Percentiles rank a stretch among this genome's conserved stretches.
These are phyloP conservation scores for Takifugu flavidus DNA, from an alignment of 2,113 vertebrate species.

Conservation along the genomic window DNA sequence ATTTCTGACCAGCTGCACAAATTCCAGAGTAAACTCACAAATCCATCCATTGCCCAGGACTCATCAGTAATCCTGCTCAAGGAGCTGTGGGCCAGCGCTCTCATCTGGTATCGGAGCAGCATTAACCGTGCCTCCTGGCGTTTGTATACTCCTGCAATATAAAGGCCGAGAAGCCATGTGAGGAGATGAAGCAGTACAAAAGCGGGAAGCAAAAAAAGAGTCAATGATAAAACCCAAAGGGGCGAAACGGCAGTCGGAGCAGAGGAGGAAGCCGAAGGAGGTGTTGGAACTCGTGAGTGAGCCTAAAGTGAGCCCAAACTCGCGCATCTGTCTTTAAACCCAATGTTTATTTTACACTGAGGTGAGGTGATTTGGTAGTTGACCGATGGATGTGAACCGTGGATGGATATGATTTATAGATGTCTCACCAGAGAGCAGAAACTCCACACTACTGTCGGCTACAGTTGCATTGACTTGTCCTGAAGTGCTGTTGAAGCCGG, in stretches of 20 bases:
- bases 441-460: constrained; percentile 86
- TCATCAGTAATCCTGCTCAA: constrained; percentile 87
- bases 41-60: constrained; percentile 97
- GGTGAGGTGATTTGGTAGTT: constrained; percentile 59
- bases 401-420: constrained; percentile 58
- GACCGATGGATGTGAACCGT: constrained; percentile 60
- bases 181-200: constrained; percentile 21
- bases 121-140: constrained; percentile 91
- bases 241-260: not conserved
- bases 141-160: constrained; percentile 88
- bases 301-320: constrained; percentile 29
- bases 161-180: constrained; percentile 23
- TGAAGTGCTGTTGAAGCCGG: constrained; percentile 86
- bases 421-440: constrained; percentile 90
- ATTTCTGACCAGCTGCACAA: constrained; percentile 20
- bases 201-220: not conserved
- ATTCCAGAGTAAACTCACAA: constrained; percentile 82
- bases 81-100: constrained; percentile 83
- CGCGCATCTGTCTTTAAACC: constrained; percentile 50
- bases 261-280: constrained; percentile 15
- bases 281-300: constrained; percentile 41
- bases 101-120: constrained; percentile 87
- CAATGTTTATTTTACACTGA: constrained; percentile 65
- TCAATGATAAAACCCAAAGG: not conserved
- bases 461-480: constrained; percentile 94